A percentile compares a stretch with the other conserved stretches of the same genome.
phyloP scores from a whole-genome alignment of 2,113 vertebrate species.

The Pterophyllum scalare region DNA sequence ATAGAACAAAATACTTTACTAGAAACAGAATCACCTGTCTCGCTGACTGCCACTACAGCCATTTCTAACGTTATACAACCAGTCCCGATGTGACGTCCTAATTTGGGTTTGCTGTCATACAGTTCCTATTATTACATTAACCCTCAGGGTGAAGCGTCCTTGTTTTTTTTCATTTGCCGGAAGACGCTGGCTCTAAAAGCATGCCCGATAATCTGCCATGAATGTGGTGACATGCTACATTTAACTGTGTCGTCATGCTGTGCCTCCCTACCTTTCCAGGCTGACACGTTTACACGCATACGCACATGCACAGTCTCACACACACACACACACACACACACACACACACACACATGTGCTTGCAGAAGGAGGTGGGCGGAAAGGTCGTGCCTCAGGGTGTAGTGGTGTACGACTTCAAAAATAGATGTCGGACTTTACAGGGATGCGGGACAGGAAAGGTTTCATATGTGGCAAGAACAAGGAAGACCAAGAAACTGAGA shows the following conservation, averaged over 20 bases:
- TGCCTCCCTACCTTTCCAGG: constrained; percentile 47
- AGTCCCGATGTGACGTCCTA: constrained; percentile 47
- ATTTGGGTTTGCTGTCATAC: constrained; percentile 54
- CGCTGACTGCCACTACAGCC: not conserved
- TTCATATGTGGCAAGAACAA: constrained; percentile 2
- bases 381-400: constrained; percentile 53
- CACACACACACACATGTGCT: not conserved
- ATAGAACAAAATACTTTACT: constrained; percentile 28
- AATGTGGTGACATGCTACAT: constrained; percentile 60
- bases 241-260: constrained; percentile 56
- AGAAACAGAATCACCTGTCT: constrained; percentile 54
- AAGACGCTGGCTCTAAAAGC: constrained; percentile 62
- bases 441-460: not conserved
- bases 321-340: not conserved
- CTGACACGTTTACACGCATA: not conserved
- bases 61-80: constrained; percentile 42
- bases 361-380: constrained; percentile 37
- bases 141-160: constrained; percentile 53
- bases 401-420: constrained; percentile 41
- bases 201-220: constrained; percentile 64
- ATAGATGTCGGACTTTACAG: constrained; percentile 51
- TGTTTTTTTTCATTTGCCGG: constrained; percentile 50
- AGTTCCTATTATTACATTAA: constrained; percentile 70
- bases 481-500: constrained; percentile 9
- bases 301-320: not conserved